These are phyloP conservation scores for Drosophila suboccidentalis DNA, from an alignment of 2,888 invertebrate species.

Conservation along the genomic window DNA sequence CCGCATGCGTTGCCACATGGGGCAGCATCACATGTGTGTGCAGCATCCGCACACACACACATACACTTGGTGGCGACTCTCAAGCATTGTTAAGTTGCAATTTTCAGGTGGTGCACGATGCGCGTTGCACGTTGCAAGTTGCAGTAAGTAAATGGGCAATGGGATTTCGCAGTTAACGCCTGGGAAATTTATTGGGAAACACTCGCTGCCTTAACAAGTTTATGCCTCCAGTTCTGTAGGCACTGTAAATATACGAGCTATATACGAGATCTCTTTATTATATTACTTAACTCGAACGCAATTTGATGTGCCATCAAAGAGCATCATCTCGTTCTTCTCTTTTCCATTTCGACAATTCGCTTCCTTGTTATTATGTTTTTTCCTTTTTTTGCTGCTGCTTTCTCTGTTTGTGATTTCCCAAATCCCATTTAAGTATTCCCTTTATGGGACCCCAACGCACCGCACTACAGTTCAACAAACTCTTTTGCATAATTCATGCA, in stretches of 20 bases:
- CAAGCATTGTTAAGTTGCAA: conserved; percentile 79
- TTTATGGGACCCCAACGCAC: conserved; percentile 68
- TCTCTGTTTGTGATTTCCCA: conserved; percentile 70
- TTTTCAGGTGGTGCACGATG: conserved; percentile 65
- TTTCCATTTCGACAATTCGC: conserved; percentile 40
- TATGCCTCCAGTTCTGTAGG: conserved; percentile 38
- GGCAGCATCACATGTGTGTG: conserved; percentile 39
- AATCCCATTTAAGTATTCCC: conserved; percentile 79
- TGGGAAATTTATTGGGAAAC: conserved; percentile 70
- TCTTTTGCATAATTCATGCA: conserved; percentile 76
- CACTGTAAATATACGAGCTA: conserved; percentile 18
- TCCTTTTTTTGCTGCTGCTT: not conserved
- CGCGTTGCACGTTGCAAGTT: conserved; percentile 29
- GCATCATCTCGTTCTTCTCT: conserved; percentile 14
- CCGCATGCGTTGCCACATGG: conserved; percentile 76
- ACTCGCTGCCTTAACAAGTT: conserved; percentile 56
- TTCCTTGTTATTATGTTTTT: not conserved
- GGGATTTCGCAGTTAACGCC: conserved; percentile 76
- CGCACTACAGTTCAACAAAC: conserved; percentile 68
- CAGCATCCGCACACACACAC: not conserved
- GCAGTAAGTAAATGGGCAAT: conserved; percentile 71
- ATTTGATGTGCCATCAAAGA: conserved; percentile 50
- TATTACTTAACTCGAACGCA: conserved; percentile 59
- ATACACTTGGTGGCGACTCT: conserved; percentile 54
- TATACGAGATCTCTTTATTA: conserved; percentile 37